A percentile compares a stretch with the other conserved stretches of the same genome.
Conservation (phyloP, 2,888 invertebrate species). For the Limnephilus lunatus region DNA sequence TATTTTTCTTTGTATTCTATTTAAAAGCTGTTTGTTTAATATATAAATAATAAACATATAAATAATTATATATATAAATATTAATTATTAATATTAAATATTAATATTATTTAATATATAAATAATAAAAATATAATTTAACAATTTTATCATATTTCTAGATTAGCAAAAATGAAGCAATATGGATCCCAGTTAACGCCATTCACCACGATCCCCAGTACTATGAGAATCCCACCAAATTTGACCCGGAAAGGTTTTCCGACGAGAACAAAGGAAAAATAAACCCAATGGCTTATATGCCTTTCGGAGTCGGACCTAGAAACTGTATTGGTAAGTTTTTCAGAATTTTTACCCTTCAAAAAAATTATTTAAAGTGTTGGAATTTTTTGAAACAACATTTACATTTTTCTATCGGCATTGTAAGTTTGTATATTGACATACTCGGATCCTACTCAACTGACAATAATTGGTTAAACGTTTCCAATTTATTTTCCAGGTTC, state of each 20-base stretch:
- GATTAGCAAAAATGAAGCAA: neutral
- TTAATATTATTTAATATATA: too few relatives aligned
- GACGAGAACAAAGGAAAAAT: slow-evolving; percentile 58
- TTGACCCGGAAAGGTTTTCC: slow-evolving; percentile 60
- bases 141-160: neutral
- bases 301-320: slow-evolving; percentile 57
- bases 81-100: too few relatives aligned
- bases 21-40: too few relatives aligned
- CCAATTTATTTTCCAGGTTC: slow-evolving; percentile 57
- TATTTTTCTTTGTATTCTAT: too few relatives aligned
- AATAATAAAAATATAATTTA: neutral
- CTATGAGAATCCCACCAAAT: slow-evolving; percentile 49
- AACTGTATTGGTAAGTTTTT: slow-evolving; percentile 54
- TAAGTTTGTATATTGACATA: too few relatives aligned
- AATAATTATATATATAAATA: too few relatives aligned
- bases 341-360: neutral
- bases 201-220: slow-evolving; percentile 53
- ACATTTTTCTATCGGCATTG: too few relatives aligned
- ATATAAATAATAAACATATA: too few relatives aligned
- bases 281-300: slow-evolving; percentile 52
- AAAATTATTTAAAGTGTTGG: neutral
- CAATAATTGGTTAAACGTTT: neutral
- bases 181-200: slow-evolving; percentile 49
- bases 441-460: too few relatives aligned
- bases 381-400: neutral